phyloP scores from a whole-genome alignment of 2,888 invertebrate genomes.

The Dexiosoma caninum region DNA sequence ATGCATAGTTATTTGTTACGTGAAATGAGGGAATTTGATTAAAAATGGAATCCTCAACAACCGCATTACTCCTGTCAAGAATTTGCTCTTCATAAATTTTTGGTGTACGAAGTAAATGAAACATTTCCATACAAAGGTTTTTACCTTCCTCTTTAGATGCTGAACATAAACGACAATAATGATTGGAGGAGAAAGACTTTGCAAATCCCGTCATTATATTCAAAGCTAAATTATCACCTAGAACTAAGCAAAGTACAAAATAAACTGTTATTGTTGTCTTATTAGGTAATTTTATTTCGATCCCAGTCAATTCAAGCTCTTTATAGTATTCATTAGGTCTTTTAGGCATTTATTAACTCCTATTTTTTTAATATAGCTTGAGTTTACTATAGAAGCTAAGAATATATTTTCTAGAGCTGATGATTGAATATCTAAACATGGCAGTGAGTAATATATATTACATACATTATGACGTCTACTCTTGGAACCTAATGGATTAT shows the following conservation, averaged over 20 bases:
- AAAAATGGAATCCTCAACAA: background rate
- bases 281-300: background rate
- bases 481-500: constrained; percentile 23
- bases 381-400: background rate
- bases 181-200: constrained; percentile 1
- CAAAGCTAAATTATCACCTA: constrained; percentile 6
- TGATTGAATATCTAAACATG: background rate
- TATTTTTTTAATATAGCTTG: background rate
- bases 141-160: background rate
- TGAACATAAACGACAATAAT: constrained; percentile 7
- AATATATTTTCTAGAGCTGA: constrained; percentile 1
- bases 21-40: no score
- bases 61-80: background rate
- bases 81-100: background rate
- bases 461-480: constrained; percentile 3
- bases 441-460: background rate
- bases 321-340: background rate
- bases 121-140: background rate
- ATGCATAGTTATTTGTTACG: constrained; percentile 5
- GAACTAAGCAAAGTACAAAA: background rate
- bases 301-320: background rate
- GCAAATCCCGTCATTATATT: constrained; percentile 1
- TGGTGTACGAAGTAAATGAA: background rate
- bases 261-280: background rate
- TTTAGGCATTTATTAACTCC: background rate